Evolutionary conservation across 2,888 invertebrate species (phyloP).

Genomic region (Drosophila meridionalis): DNA sequence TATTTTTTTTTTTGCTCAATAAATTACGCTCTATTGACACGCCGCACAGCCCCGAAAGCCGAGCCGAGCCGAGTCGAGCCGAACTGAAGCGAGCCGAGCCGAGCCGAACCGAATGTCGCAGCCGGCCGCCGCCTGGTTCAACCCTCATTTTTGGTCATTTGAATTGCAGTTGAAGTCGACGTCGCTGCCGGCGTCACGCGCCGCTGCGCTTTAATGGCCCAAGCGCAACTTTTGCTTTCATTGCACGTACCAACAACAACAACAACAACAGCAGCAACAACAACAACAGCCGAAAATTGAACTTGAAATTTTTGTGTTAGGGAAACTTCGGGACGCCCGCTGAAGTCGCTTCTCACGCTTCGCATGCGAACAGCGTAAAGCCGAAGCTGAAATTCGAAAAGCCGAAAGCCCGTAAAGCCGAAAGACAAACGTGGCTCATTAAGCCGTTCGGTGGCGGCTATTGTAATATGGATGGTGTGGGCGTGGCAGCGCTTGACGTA

Average conservation of each 20-base stretch:
- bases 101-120: not conserved
- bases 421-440: constrained; percentile 14
- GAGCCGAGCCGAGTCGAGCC: constrained; percentile 1
- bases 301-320: constrained; percentile 15
- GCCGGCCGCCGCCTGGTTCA: constrained; percentile 7
- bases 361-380: constrained; percentile 9
- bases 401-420: not conserved
- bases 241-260: constrained; percentile 65
- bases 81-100: not conserved
- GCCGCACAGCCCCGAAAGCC: constrained; percentile 51
- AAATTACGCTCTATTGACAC: constrained; percentile 78
- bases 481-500: constrained; percentile 34
- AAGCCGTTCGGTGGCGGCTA: constrained; percentile 16
- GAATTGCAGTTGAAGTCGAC: constrained; percentile 56
- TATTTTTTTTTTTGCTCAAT: constrained; percentile 63
- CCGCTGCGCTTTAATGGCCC: constrained; percentile 71
- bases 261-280: constrained; percentile 5
- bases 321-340: constrained; percentile 10
- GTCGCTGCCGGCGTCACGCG: constrained; percentile 55
- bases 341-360: constrained; percentile 14
- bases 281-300: constrained; percentile 13
- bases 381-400: constrained; percentile 10
- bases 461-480: constrained; percentile 36
- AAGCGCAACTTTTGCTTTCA: constrained; percentile 77
- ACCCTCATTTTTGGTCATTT: constrained; percentile 71